These are phyloP conservation scores for Leptarthrus brevirostris DNA, from an alignment of 2,888 invertebrate species.

Conservation along the genomic window DNA sequence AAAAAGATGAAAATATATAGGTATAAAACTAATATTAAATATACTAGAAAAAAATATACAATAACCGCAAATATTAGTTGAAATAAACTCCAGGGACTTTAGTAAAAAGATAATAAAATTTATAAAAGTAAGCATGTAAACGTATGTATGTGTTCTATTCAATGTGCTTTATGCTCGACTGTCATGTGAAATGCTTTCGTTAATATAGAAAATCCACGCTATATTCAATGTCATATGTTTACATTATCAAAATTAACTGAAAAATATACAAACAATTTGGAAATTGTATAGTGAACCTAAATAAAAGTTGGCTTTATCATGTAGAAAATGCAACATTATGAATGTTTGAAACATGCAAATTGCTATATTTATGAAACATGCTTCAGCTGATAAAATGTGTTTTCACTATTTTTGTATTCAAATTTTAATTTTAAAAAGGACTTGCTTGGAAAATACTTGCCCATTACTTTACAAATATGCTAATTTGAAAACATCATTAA, in stretches of 20 bases:
- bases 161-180: constrained; percentile 39
- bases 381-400: background rate
- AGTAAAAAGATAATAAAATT: background rate
- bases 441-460: too few species aligned
- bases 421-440: too few species aligned
- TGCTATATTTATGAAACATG: constrained; percentile 17
- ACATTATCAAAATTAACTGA: background rate
- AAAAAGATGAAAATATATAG: background rate
- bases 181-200: constrained; percentile 21
- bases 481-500: too few species aligned
- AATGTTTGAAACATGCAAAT: background rate
- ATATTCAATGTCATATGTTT: background rate
- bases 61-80: constrained; percentile 5
- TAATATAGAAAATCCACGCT: background rate
- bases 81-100: constrained; percentile 40
- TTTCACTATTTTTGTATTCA: too few species aligned
- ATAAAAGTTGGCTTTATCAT: constrained; percentile 10
- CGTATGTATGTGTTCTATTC: constrained; percentile 33
- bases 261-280: background rate
- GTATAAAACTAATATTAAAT: constrained; percentile 1
- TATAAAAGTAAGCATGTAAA: constrained; percentile 22
- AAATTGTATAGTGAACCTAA: background rate
- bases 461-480: too few species aligned
- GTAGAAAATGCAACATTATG: constrained; percentile 2
- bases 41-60: constrained; percentile 1